These are phyloP conservation scores for Amniataba percoides DNA, from an alignment of 2,797 vertebrate genomes.

Conservation along the genomic window DNA sequence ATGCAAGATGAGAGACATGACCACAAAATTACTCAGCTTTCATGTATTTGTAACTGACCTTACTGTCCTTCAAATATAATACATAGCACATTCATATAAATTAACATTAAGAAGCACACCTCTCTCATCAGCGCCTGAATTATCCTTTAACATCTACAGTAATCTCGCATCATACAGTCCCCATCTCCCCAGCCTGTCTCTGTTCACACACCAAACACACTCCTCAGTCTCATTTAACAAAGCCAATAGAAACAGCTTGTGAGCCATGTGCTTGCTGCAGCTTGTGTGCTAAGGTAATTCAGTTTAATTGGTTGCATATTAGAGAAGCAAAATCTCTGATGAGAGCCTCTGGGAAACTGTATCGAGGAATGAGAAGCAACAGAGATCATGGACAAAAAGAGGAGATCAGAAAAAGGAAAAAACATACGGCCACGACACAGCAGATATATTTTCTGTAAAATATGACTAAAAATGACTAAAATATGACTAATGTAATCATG, in stretches of 20 bases:
- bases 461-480: slow-evolving; percentile 38
- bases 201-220: slow-evolving; percentile 23
- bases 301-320: slow-evolving; percentile 63
- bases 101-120: neutral
- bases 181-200: slow-evolving; percentile 13
- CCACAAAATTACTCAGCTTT: slow-evolving; percentile 3
- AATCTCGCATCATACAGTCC: slow-evolving; percentile 8
- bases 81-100: neutral
- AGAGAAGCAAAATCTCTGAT: slow-evolving; percentile 53
- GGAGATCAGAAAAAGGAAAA: slow-evolving; percentile 19
- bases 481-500: slow-evolving; percentile 33
- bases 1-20: slow-evolving; percentile 13
- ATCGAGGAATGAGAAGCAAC: slow-evolving; percentile 47
- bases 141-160: slow-evolving; percentile 14
- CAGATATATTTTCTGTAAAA: slow-evolving; percentile 10
- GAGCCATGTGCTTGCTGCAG: slow-evolving; percentile 29
- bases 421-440: neutral
- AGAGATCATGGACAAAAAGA: slow-evolving; percentile 46
- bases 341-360: slow-evolving; percentile 49
- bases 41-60: slow-evolving; percentile 9
- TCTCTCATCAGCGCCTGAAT: neutral
- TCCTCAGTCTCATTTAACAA: slow-evolving; percentile 28
- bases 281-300: slow-evolving; percentile 62
- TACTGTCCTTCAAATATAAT: slow-evolving; percentile 1
- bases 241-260: slow-evolving; percentile 48